These are phyloP conservation scores for Euphonia xanthogaster DNA, from an alignment of 2,797 vertebrate species.

Conservation along the genomic window DNA sequence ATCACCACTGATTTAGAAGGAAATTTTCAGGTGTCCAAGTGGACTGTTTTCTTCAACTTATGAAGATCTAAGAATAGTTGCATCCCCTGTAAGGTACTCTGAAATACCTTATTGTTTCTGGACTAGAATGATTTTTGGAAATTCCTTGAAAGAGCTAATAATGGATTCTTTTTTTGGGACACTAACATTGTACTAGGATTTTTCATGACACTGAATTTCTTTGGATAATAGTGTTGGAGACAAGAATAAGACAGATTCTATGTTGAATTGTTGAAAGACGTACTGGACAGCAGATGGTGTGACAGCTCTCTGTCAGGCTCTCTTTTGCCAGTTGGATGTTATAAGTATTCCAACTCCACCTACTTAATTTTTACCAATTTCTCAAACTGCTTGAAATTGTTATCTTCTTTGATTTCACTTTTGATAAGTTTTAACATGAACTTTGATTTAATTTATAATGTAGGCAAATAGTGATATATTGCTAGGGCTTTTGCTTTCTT, in stretches of 20 bases:
- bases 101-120: background rate
- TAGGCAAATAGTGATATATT: background rate
- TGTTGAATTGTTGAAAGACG: background rate
- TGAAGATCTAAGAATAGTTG: background rate
- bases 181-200: background rate
- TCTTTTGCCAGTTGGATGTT: background rate
- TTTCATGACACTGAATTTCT: background rate
- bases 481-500: background rate
- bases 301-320: background rate
- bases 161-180: background rate
- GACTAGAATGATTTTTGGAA: background rate
- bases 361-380: background rate
- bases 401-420: background rate
- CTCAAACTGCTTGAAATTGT: background rate
- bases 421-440: background rate
- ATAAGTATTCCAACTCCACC: background rate
- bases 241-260: background rate
- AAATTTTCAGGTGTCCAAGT: background rate
- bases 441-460: background rate
- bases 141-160: background rate
- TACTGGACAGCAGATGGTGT: background rate
- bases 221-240: background rate
- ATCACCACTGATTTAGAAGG: background rate
- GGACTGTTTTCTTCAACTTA: background rate
- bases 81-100: background rate